These are phyloP conservation scores for Platycheirus rosarum DNA, from an alignment of 2,888 invertebrate species.

Conservation along the genomic window DNA sequence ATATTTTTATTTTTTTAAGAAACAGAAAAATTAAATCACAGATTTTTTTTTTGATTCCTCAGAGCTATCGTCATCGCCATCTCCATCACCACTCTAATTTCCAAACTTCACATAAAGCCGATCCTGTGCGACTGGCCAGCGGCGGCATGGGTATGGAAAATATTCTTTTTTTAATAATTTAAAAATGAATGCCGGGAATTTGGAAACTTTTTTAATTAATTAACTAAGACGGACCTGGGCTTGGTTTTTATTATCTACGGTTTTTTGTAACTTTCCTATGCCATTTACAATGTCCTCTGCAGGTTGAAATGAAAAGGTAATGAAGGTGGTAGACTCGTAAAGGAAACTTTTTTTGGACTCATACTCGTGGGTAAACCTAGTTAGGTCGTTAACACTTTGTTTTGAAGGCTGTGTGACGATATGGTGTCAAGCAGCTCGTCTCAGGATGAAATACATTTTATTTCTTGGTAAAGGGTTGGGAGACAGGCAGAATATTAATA, in stretches of 20 bases:
- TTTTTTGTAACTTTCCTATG: slow-evolving; percentile 22
- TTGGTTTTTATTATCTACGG: slow-evolving; percentile 14
- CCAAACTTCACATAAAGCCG: slow-evolving; percentile 18
- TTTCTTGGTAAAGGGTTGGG: slow-evolving; percentile 10
- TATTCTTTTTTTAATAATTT: slow-evolving; percentile 62
- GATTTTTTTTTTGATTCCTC: slow-evolving; percentile 4
- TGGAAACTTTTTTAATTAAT: slow-evolving; percentile 73
- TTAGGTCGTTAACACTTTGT: slow-evolving; percentile 53
- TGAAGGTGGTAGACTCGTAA: slow-evolving; percentile 35
- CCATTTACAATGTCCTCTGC: slow-evolving; percentile 33
- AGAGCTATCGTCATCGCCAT: background rate
- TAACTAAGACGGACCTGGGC: slow-evolving; percentile 64
- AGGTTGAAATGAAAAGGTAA: slow-evolving; percentile 48
- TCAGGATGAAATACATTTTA: slow-evolving; percentile 40
- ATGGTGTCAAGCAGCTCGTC: slow-evolving; percentile 31
- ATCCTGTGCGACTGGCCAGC: background rate
- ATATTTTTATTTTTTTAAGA: slow-evolving; percentile 2
- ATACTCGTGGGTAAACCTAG: background rate
- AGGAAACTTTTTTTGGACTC: slow-evolving; percentile 14
- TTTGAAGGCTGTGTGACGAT: slow-evolving; percentile 25
- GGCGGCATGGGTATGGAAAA: slow-evolving; percentile 22
- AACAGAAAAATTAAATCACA: slow-evolving; percentile 42
- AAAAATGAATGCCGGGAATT: slow-evolving; percentile 67
- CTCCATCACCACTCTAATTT: slow-evolving; percentile 17
- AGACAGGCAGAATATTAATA: background rate